Evolutionary conservation across 2,797 vertebrate genomes (phyloP).

Genomic region (Tiaroga cobitis): DNA sequence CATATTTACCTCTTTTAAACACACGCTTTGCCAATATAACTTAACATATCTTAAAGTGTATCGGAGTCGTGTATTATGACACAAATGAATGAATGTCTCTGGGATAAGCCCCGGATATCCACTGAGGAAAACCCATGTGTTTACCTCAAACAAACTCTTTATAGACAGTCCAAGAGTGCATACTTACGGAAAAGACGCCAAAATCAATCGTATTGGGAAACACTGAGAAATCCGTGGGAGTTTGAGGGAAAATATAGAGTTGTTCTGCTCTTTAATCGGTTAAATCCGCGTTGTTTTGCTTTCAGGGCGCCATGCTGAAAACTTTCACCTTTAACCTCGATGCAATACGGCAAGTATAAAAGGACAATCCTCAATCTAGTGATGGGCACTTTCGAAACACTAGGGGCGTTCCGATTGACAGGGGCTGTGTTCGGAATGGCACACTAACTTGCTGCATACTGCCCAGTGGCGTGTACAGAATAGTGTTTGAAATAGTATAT

Average conservation of each 20-base stretch:
- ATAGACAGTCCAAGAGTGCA: neutral
- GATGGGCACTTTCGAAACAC: neutral
- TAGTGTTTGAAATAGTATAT: neutral
- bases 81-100: neutral
- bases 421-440: neutral
- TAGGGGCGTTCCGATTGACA: neutral
- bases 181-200: neutral
- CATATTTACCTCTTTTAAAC: neutral
- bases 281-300: neutral
- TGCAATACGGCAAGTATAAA: constrained; percentile 20
- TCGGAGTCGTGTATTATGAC: neutral
- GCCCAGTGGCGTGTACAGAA: no score
- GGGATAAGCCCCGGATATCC: neutral
- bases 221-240: neutral
- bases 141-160: neutral
- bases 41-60: neutral
- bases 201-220: neutral
- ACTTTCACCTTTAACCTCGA: constrained; percentile 46
- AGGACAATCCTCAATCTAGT: constrained; percentile 12
- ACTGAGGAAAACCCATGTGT: constrained; percentile 3
- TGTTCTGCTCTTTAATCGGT: neutral
- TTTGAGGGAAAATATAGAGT: neutral
- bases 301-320: constrained; percentile 41
- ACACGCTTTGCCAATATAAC: neutral
- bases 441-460: neutral